A percentile compares a stretch with the other conserved stretches of the same genome.
phyloP scores from a whole-genome alignment of 2,888 invertebrate genomes.

The Spisula subtruncata region DNA sequence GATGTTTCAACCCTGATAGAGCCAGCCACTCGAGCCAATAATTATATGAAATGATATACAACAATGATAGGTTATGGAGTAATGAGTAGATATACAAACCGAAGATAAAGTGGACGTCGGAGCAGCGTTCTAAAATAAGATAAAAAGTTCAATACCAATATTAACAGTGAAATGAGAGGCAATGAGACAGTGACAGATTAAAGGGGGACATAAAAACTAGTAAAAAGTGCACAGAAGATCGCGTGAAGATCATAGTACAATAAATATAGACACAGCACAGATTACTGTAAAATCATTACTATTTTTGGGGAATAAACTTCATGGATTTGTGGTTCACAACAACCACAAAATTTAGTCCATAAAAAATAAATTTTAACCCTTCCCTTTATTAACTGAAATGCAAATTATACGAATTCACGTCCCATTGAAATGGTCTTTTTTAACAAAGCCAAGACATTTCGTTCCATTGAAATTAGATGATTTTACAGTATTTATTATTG shows the following conservation, averaged over 20 bases:
- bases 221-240: background rate
- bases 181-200: background rate
- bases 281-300: too few relatives aligned
- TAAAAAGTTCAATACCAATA: conserved; percentile 22
- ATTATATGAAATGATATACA: background rate
- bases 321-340: too few relatives aligned
- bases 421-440: too few relatives aligned
- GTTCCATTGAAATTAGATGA: too few relatives aligned
- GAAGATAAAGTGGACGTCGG: conserved; percentile 1
- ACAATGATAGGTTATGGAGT: background rate
- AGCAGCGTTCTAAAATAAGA: conserved; percentile 39
- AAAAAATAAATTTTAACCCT: too few relatives aligned
- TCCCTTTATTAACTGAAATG: too few relatives aligned
- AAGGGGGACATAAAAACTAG: background rate
- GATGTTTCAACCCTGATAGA: too few relatives aligned
- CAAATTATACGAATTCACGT: too few relatives aligned
- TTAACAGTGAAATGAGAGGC: conserved; percentile 7
- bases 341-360: too few relatives aligned
- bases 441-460: too few relatives aligned
- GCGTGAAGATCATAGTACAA: background rate
- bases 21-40: background rate
- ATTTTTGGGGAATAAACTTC: too few relatives aligned
- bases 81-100: conserved; percentile 39
- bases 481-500: too few relatives aligned
- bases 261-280: background rate